These are phyloP conservation scores for Opisthocomus hoazin DNA, from an alignment of 2,113 vertebrate species.

Conservation along the genomic window DNA sequence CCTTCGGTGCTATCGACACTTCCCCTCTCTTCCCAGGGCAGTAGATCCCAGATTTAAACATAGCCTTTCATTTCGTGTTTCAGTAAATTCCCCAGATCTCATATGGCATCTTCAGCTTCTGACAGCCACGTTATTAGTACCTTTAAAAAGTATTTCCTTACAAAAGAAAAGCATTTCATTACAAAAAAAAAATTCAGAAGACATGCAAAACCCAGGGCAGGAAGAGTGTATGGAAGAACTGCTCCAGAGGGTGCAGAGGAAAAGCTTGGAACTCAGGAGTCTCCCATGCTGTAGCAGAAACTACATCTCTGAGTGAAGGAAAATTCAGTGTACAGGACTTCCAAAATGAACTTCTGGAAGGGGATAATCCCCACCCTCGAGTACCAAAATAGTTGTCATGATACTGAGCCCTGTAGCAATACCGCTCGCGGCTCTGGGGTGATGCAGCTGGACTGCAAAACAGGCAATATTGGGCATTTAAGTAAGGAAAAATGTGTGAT, in stretches of 20 bases:
- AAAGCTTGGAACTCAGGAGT: slow-evolving; percentile 26
- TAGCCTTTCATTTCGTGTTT: neutral
- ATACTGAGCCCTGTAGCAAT: neutral
- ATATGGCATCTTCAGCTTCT: neutral
- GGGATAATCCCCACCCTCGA: neutral
- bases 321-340: neutral
- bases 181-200: neutral
- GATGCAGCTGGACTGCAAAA: neutral
- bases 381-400: neutral
- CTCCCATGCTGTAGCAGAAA: neutral
- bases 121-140: too few relatives aligned
- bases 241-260: neutral
- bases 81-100: neutral
- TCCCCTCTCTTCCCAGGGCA: neutral
- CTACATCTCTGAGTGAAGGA: too few relatives aligned
- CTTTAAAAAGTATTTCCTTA: too few relatives aligned
- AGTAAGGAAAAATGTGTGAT: neutral
- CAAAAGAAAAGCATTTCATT: too few relatives aligned
- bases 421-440: too few relatives aligned
- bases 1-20: neutral
- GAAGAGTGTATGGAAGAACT: neutral
- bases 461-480: neutral
- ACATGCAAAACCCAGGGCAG: neutral
- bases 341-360: neutral
- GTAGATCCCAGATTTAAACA: neutral